Conservation (phyloP, 64 coral and sea anemone genomes). For the Montipora cactus region DNA sequence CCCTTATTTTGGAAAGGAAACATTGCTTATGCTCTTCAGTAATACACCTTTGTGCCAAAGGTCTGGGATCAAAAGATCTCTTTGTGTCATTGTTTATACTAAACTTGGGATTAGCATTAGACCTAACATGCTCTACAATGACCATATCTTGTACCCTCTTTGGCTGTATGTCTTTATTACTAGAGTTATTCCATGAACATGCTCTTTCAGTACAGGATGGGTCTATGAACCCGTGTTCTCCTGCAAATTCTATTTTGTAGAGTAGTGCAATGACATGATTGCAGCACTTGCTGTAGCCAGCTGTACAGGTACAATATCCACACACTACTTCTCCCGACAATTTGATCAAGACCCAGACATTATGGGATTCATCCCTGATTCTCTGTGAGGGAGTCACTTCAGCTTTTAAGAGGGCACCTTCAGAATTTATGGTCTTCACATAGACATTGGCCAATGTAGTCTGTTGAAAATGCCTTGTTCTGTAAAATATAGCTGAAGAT, state of each 20-base stretch:
- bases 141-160: neutral
- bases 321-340: slow-evolving; percentile 2
- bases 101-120: neutral
- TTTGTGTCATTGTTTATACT: neutral
- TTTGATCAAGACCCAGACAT: slow-evolving; percentile 16
- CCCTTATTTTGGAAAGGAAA: slow-evolving; percentile 17
- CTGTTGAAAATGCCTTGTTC: too few species aligned
- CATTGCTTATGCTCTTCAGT: slow-evolving; percentile 14
- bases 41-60: slow-evolving; percentile 2
- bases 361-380: slow-evolving; percentile 36
- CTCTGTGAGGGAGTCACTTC: slow-evolving; percentile 31
- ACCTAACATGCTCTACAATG: neutral
- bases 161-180: slow-evolving; percentile 14
- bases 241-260: slow-evolving; percentile 62
- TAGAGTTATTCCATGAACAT: slow-evolving; percentile 33
- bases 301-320: slow-evolving; percentile 55
- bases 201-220: slow-evolving; percentile 43
- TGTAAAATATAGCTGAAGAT: too few species aligned
- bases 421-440: neutral
- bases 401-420: neutral
- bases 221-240: slow-evolving; percentile 6
- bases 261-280: slow-evolving; percentile 51
- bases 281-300: slow-evolving; percentile 56
- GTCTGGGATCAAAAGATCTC: slow-evolving; percentile 7
- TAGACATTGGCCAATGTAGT: too few species aligned